phyloP scores from a whole-genome alignment of 2,888 invertebrate species.

The Erannis defoliaria region DNA sequence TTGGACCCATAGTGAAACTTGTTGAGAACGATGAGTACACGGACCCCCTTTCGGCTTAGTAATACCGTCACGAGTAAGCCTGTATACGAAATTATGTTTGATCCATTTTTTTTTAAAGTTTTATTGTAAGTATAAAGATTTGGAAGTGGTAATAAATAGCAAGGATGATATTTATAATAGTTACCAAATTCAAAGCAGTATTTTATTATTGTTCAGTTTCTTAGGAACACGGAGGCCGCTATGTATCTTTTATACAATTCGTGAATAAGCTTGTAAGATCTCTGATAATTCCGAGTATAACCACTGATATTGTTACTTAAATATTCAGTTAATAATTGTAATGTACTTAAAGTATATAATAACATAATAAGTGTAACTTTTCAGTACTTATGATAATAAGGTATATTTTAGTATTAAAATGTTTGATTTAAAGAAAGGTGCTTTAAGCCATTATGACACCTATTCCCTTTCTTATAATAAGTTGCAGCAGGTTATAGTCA shows the following conservation, averaged over 20 bases:
- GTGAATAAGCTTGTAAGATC: neutral
- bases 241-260: neutral
- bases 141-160: neutral
- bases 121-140: neutral
- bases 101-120: no score
- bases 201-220: neutral
- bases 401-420: neutral
- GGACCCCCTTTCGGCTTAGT: no score
- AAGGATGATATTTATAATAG: neutral
- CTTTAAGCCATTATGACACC: no score
- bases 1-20: no score
- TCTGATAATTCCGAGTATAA: neutral
- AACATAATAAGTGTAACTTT: neutral
- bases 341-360: neutral
- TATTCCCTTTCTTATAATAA: no score
- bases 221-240: slow-evolving; percentile 3
- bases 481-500: no score
- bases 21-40: no score
- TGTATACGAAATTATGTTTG: no score
- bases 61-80: no score
- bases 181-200: slow-evolving; percentile 10
- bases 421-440: no score
- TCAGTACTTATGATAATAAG: neutral
- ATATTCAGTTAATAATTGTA: neutral
- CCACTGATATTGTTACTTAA: neutral